These are phyloP conservation scores for Brenthis ino DNA, from an alignment of 2,888 invertebrate genomes.

Conservation along the genomic window DNA sequence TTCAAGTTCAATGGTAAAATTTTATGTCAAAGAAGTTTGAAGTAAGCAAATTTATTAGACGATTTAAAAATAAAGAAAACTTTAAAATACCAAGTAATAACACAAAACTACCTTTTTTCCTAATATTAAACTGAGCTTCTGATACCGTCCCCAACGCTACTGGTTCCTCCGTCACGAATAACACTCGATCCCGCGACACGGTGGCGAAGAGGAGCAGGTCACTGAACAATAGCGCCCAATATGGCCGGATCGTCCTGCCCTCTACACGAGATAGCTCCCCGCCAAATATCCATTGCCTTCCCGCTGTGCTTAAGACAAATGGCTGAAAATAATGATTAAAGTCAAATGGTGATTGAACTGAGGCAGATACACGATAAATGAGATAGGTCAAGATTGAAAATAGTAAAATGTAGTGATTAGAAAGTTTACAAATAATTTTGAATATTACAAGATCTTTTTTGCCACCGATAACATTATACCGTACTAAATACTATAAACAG, in stretches of 20 bases:
- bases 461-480: no score
- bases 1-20: no score
- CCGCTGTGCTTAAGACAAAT: slow-evolving; percentile 91
- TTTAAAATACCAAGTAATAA: slow-evolving; percentile 23
- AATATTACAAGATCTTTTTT: no score
- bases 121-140: slow-evolving; percentile 92
- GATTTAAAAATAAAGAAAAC: no score
- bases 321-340: slow-evolving; percentile 76
- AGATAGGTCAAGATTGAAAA: no score
- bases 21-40: no score
- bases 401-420: background rate
- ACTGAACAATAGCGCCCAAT: slow-evolving; percentile 92
- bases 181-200: slow-evolving; percentile 91
- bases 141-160: slow-evolving; percentile 89
- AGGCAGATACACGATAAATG: background rate
- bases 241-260: slow-evolving; percentile 90
- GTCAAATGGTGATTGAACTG: background rate
- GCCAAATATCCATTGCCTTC: slow-evolving; percentile 94
- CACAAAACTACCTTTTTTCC: slow-evolving; percentile 86
- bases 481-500: no score
- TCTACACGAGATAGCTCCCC: slow-evolving; percentile 92
- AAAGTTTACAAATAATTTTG: background rate
- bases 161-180: slow-evolving; percentile 94
- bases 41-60: no score
- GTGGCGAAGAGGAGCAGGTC: slow-evolving; percentile 93